Conservation (phyloP, 30 jellyfish, hydroid and myxozoan species). For the Hydractinia echinata region DNA sequence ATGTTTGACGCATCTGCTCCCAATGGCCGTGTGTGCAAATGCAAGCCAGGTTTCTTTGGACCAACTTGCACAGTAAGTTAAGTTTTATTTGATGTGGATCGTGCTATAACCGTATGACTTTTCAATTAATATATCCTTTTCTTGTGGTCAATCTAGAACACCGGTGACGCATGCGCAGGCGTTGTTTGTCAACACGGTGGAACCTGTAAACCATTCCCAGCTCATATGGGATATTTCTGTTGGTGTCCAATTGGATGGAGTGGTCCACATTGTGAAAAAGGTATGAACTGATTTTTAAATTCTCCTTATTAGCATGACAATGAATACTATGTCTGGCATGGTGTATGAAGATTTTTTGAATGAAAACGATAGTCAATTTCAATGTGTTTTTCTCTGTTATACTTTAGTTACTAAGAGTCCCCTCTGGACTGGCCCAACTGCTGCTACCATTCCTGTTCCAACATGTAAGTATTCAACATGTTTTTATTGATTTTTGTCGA, state of each 20-base stretch:
- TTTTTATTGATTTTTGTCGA: no score
- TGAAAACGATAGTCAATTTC: no score
- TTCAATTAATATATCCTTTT: slow-evolving; percentile 57
- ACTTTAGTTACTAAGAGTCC: neutral
- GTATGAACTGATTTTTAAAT: neutral
- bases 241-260: slow-evolving; percentile 60
- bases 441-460: slow-evolving; percentile 4
- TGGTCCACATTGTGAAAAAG: slow-evolving; percentile 73
- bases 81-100: neutral
- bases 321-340: no score
- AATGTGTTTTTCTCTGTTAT: no score
- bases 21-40: slow-evolving; percentile 72
- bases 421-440: slow-evolving; percentile 13
- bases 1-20: slow-evolving; percentile 51
- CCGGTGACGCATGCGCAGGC: slow-evolving; percentile 57
- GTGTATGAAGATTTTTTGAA: no score
- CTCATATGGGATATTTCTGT: slow-evolving; percentile 56
- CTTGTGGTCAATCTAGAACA: slow-evolving; percentile 66
- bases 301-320: neutral
- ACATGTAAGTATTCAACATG: neutral
- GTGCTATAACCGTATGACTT: slow-evolving; percentile 38
- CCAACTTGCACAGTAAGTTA: slow-evolving; percentile 56
- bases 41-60: slow-evolving; percentile 58
- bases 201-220: slow-evolving; percentile 4
- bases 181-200: slow-evolving; percentile 63